Evolutionary conservation across 2,113 vertebrate species (phyloP).

Genomic region (Sclerurus mexicanus): DNA sequence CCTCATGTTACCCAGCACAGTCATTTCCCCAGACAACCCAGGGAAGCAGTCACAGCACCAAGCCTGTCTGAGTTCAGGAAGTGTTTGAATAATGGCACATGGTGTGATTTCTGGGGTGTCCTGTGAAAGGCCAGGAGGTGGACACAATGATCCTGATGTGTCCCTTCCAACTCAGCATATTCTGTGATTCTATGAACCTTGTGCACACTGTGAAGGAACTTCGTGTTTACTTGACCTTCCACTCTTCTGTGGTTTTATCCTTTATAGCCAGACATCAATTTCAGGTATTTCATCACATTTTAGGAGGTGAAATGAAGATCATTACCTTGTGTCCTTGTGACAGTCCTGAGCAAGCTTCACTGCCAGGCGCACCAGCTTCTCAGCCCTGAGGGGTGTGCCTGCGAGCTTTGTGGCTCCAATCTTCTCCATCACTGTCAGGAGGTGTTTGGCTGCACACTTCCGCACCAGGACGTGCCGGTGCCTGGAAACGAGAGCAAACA

Average conservation of each 20-base stretch:
- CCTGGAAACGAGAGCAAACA: conserved; percentile 4
- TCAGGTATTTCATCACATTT: neutral
- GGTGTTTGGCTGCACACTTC: conserved; percentile 60
- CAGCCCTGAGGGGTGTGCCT: neutral
- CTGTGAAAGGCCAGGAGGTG: neutral
- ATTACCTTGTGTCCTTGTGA: conserved; percentile 73
- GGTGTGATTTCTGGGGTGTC: neutral
- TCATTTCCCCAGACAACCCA: neutral
- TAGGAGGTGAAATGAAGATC: neutral
- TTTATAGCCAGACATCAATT: neutral
- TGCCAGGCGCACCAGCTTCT: conserved; percentile 20
- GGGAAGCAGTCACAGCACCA: neutral
- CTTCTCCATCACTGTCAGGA: conserved; percentile 26
- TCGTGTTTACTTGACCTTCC: neutral
- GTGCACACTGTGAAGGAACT: neutral
- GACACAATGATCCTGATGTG: neutral
- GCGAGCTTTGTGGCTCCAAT: conserved; percentile 45
- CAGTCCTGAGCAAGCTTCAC: conserved; percentile 73
- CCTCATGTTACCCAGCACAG: neutral
- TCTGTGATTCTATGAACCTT: neutral
- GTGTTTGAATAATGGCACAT: neutral
- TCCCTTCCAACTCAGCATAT: too few relatives aligned
- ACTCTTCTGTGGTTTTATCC: neutral
- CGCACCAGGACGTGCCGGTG: conserved; percentile 56
- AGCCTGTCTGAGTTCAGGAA: neutral